These are phyloP conservation scores for Eutolmus rufibarbis DNA, from an alignment of 2,888 invertebrate species.

Conservation along the genomic window DNA sequence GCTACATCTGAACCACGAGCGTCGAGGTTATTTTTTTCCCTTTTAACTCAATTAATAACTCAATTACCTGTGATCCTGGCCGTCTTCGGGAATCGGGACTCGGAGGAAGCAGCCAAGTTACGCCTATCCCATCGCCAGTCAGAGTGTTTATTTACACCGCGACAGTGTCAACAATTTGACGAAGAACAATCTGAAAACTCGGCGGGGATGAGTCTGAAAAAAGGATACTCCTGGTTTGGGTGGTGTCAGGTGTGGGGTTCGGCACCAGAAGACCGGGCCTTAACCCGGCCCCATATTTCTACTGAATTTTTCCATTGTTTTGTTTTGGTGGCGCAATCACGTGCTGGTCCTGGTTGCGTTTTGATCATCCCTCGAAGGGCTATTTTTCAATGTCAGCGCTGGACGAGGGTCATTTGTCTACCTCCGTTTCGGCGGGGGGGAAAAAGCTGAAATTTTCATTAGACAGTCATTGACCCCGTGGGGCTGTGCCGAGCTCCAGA, in stretches of 20 bases:
- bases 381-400: not conserved
- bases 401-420: not conserved
- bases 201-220: not conserved
- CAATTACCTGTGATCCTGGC: not conserved
- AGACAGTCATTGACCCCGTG: slow-evolving; percentile 3
- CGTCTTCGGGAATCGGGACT: not conserved
- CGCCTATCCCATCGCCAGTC: not conserved
- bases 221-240: not conserved
- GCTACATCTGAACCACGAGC: not conserved
- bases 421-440: not conserved
- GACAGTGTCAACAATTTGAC: not conserved
- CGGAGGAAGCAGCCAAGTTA: not conserved
- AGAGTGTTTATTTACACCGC: not conserved
- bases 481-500: not conserved
- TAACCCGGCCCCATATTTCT: not conserved
- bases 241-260: not conserved
- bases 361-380: not conserved
- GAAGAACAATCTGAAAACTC: not conserved
- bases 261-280: not conserved
- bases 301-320: not conserved
- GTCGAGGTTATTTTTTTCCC: not conserved
- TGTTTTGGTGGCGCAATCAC: not conserved
- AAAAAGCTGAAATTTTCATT: not conserved
- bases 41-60: not conserved
- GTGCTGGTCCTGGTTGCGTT: not conserved